Percentiles rank a stretch among this genome's conserved stretches.
These are phyloP conservation scores for Eurystomus gularis DNA, from an alignment of 2,113 vertebrate genomes.

Conservation along the genomic window DNA sequence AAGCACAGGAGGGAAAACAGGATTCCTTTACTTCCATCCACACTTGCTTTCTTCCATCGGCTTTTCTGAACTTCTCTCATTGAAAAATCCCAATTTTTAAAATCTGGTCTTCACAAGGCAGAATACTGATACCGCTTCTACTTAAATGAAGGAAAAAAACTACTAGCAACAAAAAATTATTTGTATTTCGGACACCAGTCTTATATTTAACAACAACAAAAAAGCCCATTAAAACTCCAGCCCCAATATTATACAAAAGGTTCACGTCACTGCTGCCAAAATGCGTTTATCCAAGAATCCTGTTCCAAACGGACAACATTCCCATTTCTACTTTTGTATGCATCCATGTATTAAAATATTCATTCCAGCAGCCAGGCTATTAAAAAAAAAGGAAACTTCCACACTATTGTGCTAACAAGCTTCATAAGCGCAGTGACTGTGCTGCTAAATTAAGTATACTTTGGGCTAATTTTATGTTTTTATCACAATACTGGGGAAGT, in stretches of 20 bases:
- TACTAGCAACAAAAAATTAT: neutral
- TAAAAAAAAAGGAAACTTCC: neutral
- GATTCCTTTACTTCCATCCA: neutral
- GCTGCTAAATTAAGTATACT: constrained; percentile 75
- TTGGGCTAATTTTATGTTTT: constrained; percentile 78
- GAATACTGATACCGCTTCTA: neutral
- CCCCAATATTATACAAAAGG: neutral
- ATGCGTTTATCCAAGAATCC: neutral
- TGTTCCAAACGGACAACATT: neutral
- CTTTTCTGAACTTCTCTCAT: neutral
- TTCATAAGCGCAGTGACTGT: constrained; percentile 58
- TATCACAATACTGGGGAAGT: constrained; percentile 75
- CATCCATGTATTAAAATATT: neutral
- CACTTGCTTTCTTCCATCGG: neutral
- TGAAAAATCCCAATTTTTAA: neutral
- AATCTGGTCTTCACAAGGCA: neutral
- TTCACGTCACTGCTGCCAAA: neutral
- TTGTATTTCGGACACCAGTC: neutral
- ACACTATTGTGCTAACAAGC: constrained; percentile 36
- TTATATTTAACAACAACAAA: neutral
- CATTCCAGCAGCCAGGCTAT: constrained; percentile 11
- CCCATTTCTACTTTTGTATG: neutral
- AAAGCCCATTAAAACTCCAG: neutral
- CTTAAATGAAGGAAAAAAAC: neutral
- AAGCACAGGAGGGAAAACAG: neutral